These are phyloP conservation scores for Peribatodes rhomboidaria DNA, from an alignment of 2,888 invertebrate genomes.

Conservation along the genomic window DNA sequence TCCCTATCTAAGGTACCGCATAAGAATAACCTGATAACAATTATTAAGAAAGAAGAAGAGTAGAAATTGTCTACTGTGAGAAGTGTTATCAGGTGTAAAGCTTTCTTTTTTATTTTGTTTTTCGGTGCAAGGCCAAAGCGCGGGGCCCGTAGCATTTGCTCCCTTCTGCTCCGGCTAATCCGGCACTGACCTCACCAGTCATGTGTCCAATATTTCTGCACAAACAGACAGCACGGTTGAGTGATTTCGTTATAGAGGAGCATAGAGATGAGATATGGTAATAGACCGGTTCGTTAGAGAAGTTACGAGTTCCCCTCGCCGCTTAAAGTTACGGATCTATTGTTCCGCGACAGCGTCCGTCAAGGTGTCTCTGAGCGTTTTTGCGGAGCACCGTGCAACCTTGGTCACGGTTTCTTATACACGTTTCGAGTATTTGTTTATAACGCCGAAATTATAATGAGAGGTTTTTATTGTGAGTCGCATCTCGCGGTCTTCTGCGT, in stretches of 20 bases:
- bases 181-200: too few species aligned
- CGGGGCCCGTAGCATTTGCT: too few species aligned
- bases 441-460: slow-evolving; percentile 10
- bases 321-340: slow-evolving; percentile 45
- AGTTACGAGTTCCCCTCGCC: slow-evolving; percentile 27
- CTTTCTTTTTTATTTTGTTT: too few species aligned
- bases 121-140: too few species aligned
- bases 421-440: background rate
- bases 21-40: too few species aligned
- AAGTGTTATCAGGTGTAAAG: too few species aligned
- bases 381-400: slow-evolving; percentile 41
- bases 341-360: slow-evolving; percentile 47
- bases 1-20: too few species aligned
- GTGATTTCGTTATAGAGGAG: background rate
- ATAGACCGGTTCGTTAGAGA: background rate
- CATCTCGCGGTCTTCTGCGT: background rate
- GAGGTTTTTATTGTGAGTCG: background rate
- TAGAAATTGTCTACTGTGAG: too few species aligned
- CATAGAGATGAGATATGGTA: background rate
- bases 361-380: slow-evolving; percentile 42
- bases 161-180: too few species aligned
- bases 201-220: too few species aligned
- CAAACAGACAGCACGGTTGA: background rate
- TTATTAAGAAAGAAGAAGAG: too few species aligned
- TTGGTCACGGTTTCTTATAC: slow-evolving; percentile 11